A percentile compares a stretch with the other conserved stretches of the same genome.
Conservation (phyloP, 2,888 invertebrate species). For the Drosophila austrosaltans region DNA sequence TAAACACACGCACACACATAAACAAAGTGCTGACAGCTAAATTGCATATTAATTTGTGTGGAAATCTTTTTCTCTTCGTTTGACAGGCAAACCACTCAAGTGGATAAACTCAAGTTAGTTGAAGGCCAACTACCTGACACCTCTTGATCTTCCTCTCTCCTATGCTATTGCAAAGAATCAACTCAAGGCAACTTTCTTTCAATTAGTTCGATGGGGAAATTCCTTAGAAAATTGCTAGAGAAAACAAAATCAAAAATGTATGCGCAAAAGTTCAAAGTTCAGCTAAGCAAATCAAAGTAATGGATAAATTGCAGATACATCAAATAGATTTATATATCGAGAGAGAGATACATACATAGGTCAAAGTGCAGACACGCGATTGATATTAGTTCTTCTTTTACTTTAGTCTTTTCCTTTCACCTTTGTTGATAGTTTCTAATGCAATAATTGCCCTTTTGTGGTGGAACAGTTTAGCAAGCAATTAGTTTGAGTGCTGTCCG, state of each 20-base stretch:
- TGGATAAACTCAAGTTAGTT: conserved; percentile 23
- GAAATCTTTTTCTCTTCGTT: conserved; percentile 43
- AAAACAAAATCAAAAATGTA: conserved; percentile 30
- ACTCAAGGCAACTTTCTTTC: conserved; percentile 1
- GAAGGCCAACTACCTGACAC: conserved; percentile 12
- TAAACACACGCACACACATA: conserved; percentile 35
- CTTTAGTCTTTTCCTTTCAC: conserved; percentile 17
- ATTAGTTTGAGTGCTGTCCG: conserved; percentile 67
- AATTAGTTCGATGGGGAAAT: conserved; percentile 11
- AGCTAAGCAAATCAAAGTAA: conserved; percentile 50
- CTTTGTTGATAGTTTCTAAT: conserved; percentile 62
- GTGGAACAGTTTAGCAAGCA: conserved; percentile 67
- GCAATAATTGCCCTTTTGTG: conserved; percentile 64
- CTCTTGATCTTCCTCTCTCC: background rate
- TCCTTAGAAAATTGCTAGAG: conserved; percentile 1
- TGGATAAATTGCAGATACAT: conserved; percentile 30
- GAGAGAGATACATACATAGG: conserved; percentile 44
- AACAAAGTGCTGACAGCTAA: conserved; percentile 58
- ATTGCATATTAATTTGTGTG: conserved; percentile 70
- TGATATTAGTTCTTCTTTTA: conserved; percentile 23
- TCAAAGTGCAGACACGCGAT: conserved; percentile 54
- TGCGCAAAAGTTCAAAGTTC: conserved; percentile 43
- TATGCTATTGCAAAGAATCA: too few species aligned
- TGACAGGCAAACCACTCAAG: conserved; percentile 51
- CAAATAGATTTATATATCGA: background rate